Evolutionary conservation across 2,797 vertebrate species (phyloP), one percentile per base, ranked within the genome.

Genomic region (Sebastes matsubarae): DNA sequence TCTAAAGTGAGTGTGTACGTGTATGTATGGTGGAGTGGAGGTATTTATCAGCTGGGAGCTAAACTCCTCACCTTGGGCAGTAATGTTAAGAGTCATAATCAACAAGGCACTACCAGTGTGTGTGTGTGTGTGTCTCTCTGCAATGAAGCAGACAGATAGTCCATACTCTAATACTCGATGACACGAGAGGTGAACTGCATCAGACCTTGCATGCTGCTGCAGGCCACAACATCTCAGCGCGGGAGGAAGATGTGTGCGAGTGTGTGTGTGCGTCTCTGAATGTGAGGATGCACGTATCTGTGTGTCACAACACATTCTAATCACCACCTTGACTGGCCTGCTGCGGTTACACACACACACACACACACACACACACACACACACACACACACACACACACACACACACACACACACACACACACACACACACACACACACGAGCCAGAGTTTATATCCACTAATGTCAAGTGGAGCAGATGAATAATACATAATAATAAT

Each of bases 131-230:
- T 75, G 14, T 60, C 66, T 75, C 6, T 83, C 42, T 50, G 60
- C 76, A 85, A 80, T 81, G 75, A 88, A 88, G 57, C 76, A 65
- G 88, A 88, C 88, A 89, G 82, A 87, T 75, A 87, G 83, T 87
- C 85, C 77, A 87, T 82, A 85, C 88, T 81, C 84, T 91, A 94
- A 92, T 77, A 81, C 80, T 91, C 86, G 72, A 80, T 88, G 94
- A 93, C 92, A 91, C 80, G 59, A 89, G 87, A 91, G 92, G 92
- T 92, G 92, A 94, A 88, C 84, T 89, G 84, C 86, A 80, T 72
- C 84, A 89, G 91, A 88, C 89, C 87, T 81, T 79, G 80, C 77
- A 87, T 72, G 83, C 70, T 82, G 90, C 91, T 91, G 87, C 81
- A 87, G 92, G 90, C 92, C 85, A 90, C 84, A 86, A 83, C 84